Evolutionary conservation across 2,797 vertebrate genomes (phyloP).

Genomic region (Nannoperca obscura): DNA sequence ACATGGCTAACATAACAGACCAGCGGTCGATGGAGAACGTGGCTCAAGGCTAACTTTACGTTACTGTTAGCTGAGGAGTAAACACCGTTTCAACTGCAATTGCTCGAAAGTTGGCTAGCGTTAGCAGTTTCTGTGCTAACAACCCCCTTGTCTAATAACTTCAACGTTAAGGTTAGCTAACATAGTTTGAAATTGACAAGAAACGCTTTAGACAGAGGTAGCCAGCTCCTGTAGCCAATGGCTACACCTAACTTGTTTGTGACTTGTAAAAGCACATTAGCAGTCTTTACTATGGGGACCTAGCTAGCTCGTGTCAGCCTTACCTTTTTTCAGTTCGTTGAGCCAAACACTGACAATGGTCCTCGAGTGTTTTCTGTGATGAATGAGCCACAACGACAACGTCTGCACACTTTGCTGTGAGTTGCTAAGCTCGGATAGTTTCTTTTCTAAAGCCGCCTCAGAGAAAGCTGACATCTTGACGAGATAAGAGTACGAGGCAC

Average conservation of each 20-base stretch:
- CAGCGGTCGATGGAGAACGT: fast-evolving
- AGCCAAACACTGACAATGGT: constrained; percentile 88
- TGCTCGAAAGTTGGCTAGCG: not conserved
- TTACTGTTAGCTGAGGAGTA: not conserved
- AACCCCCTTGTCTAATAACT: not conserved
- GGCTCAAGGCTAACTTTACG: not conserved
- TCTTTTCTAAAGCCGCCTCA: constrained; percentile 88
- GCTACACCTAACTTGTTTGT: not conserved
- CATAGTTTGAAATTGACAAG: not conserved
- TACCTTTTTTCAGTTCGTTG: constrained; percentile 88
- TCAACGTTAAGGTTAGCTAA: no score
- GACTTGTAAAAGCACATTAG: not conserved
- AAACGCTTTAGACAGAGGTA: constrained; percentile 10
- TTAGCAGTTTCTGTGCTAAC: constrained; percentile 18
- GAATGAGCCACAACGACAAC: constrained; percentile 88
- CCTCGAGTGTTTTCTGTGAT: constrained; percentile 89
- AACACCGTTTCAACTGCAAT: not conserved
- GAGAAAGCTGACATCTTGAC: constrained; percentile 89
- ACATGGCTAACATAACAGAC: not conserved
- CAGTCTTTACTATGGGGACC: not conserved
- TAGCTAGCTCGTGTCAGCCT: constrained; percentile 36
- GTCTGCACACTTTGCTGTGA: constrained; percentile 91
- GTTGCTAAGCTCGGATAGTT: constrained; percentile 89
- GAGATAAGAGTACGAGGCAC: constrained; percentile 8
- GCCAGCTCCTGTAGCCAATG: not conserved